These are phyloP conservation scores for Stomatorhinus walkeri DNA, from an alignment of 2,797 vertebrate species.

Conservation along the genomic window DNA sequence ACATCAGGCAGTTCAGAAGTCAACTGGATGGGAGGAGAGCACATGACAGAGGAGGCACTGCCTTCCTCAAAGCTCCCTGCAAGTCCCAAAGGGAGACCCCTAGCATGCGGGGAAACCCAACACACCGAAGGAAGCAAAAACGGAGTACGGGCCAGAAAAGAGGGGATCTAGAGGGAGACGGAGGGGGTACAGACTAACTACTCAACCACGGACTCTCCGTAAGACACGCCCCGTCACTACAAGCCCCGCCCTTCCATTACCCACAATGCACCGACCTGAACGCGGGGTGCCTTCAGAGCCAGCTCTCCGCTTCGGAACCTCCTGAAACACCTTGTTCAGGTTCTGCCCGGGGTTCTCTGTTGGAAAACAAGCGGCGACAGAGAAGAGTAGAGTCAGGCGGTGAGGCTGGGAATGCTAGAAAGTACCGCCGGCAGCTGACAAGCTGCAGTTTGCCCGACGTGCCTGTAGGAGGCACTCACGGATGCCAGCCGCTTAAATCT, in stretches of 20 bases:
- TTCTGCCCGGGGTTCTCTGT: slow-evolving; percentile 99
- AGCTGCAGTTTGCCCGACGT: background rate
- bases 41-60: background rate
- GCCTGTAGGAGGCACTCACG: background rate
- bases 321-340: slow-evolving; percentile 98
- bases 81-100: background rate
- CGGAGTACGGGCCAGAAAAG: background rate
- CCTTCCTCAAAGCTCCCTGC: background rate
- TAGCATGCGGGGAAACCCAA: background rate
- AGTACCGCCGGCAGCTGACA: background rate
- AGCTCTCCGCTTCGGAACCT: slow-evolving; percentile 96
- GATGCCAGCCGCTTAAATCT: background rate
- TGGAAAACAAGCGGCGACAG: slow-evolving; percentile 88
- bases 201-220: background rate
- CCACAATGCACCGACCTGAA: slow-evolving; percentile 85
- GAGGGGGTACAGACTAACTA: background rate
- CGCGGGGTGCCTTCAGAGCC: slow-evolving; percentile 89
- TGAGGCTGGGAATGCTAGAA: background rate
- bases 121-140: background rate
- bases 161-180: background rate
- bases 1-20: background rate
- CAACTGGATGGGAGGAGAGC: background rate
- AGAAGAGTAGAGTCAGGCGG: slow-evolving; percentile 47
- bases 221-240: slow-evolving; percentile 62
- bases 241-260: slow-evolving; percentile 60